Percentiles rank a stretch among this genome's conserved stretches.
These are phyloP conservation scores for Chiridota heheva DNA, from an alignment of 35 echinoderm and acorn worm genomes.

Conservation along the genomic window DNA sequence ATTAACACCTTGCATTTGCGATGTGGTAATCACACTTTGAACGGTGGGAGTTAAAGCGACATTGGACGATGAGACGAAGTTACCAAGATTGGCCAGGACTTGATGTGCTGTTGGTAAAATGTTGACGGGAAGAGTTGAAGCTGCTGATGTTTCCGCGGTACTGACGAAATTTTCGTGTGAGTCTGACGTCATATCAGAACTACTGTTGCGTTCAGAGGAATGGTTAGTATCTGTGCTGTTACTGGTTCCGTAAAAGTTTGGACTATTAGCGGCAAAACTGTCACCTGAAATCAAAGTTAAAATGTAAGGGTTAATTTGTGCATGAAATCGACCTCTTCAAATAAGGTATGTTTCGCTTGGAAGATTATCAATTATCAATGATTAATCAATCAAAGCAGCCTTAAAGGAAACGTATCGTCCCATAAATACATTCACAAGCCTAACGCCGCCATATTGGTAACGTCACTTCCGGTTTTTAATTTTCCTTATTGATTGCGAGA, in stretches of 20 bases:
- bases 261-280: not conserved
- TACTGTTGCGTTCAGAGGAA: not conserved
- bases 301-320: too few relatives aligned
- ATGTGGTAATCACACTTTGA: not conserved
- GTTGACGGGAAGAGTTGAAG: slow-evolving; percentile 2
- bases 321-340: too few relatives aligned
- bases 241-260: slow-evolving; percentile 5
- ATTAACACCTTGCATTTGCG: not conserved
- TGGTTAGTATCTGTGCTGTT: not conserved
- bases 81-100: not conserved
- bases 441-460: too few relatives aligned
- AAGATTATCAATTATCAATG: too few relatives aligned
- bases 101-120: not conserved
- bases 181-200: not conserved
- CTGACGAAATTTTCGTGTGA: not conserved
- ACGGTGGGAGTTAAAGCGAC: not conserved
- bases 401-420: too few relatives aligned
- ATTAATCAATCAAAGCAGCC: too few relatives aligned
- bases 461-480: too few relatives aligned
- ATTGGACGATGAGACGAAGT: slow-evolving; percentile 4
- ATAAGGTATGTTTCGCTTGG: too few relatives aligned
- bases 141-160: not conserved
- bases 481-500: too few relatives aligned
- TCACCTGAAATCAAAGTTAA: not conserved
- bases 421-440: too few relatives aligned